Evolutionary conservation across 2,888 invertebrate genomes (phyloP).

Genomic region (Thymelicus sylvestris): DNA sequence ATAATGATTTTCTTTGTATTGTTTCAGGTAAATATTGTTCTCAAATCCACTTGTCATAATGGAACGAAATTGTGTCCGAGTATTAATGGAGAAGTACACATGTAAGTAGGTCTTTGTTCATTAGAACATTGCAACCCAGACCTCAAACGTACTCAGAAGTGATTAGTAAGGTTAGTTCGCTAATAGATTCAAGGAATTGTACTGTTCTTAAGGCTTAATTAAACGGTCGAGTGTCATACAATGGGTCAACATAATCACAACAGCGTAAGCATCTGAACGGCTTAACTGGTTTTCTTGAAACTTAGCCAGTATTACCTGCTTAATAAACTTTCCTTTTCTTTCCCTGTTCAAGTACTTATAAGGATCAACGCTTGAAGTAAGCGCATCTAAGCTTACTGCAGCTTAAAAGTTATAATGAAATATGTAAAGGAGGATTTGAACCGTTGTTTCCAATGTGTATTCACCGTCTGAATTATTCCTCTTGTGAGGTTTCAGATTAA

Average conservation of each 20-base stretch:
- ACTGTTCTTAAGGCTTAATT: slow-evolving; percentile 25
- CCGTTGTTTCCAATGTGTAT: neutral
- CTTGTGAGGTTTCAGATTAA: too few species aligned
- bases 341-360: slow-evolving; percentile 17
- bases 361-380: slow-evolving; percentile 10
- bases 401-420: slow-evolving; percentile 12
- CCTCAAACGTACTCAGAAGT: slow-evolving; percentile 11
- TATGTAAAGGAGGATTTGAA: slow-evolving; percentile 5
- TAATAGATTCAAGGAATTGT: slow-evolving; percentile 12
- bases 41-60: neutral
- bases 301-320: slow-evolving; percentile 27
- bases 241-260: slow-evolving; percentile 36
- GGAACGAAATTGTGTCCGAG: too few species aligned
- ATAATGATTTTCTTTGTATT: slow-evolving; percentile 3
- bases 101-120: too few species aligned
- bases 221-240: slow-evolving; percentile 28
- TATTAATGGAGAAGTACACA: too few species aligned
- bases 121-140: slow-evolving; percentile 12
- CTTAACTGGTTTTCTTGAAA: slow-evolving; percentile 30
- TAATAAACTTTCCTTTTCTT: slow-evolving; percentile 16
- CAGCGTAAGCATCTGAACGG: slow-evolving; percentile 28
- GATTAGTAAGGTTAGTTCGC: slow-evolving; percentile 28
- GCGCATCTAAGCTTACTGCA: slow-evolving; percentile 19
- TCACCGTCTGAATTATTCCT: neutral
- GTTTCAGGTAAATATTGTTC: slow-evolving; percentile 36